Evolutionary conservation across 2,113 vertebrate genomes (phyloP), one percentile per base, ranked within the genome.

Genomic region (Callionymus lyra): DNA sequence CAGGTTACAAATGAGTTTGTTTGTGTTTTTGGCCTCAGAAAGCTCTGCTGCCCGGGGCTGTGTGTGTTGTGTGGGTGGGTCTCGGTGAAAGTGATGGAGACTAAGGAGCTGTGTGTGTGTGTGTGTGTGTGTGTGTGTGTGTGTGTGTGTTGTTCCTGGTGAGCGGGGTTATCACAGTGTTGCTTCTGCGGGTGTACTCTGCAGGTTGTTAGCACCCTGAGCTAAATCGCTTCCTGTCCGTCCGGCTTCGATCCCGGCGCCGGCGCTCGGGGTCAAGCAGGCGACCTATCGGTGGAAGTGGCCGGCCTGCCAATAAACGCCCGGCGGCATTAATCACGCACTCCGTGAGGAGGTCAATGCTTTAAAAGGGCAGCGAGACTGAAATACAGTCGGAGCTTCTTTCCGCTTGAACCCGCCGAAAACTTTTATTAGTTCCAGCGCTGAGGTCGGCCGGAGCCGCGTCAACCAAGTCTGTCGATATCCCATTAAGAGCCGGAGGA

Each of bases 1-100:
- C 71, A 74, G 73, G 76, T 82, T 79, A 82, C 75, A 82, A 79
- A 80, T 80, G 73, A 77, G 77, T 82, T 80, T 82, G 77, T 80
- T 82, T 80, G 77, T 74, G 73, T 69, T 74, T n/a, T 61, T 64
- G 65, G 71, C 75, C 70, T 51, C 79, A 63, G 69, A 69, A 72
- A 72, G 70, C n/a, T n/a, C 67, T 79, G 55, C 57, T 72, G 80
- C 77, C 74, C 56, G 12, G 41, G 72, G 77, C 73, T 69, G 53
- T 76, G 70, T 77, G 80, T 76, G 76, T 77, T 79, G 69, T 74
- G 74, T 76, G 67, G 65, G 71, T 76, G 71, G 63, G 73, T 75
- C 68, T 67, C 63, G 59, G 60, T 70, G 72, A 72, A 71, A 65
- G 71, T 53, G 65, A 74, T 65, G 47, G 62, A 73, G 64, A 63